phyloP scores from a whole-genome alignment of 2,113 vertebrate genomes.

The Ophiodon elongatus region DNA sequence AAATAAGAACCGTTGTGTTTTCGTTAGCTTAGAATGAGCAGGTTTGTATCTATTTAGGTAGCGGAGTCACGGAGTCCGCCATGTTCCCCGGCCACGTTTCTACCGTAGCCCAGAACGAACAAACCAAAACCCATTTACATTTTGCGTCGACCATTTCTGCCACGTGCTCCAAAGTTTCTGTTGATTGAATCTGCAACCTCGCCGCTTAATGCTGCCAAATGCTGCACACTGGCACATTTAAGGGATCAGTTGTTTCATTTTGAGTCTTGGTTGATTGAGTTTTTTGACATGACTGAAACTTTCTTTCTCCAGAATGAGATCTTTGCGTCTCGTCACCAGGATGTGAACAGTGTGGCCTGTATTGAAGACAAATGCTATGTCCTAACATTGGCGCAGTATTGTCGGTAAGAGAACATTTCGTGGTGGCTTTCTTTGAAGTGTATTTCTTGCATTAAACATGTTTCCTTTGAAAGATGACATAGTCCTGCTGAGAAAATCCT shows the following conservation, averaged over 20 bases:
- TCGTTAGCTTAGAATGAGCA: not conserved
- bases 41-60: not conserved
- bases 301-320: slow-evolving; percentile 91
- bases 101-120: not conserved
- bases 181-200: not conserved
- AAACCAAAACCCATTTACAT: not conserved
- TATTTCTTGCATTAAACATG: not conserved
- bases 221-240: not conserved
- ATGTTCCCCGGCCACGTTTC: not conserved
- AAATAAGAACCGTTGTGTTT: not conserved
- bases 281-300: slow-evolving; percentile 17
- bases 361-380: slow-evolving; percentile 99
- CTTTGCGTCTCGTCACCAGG: slow-evolving; percentile 97
- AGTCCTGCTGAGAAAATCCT: not conserved
- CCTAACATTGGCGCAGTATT: slow-evolving; percentile 98
- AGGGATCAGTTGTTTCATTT: not conserved
- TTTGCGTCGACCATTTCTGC: not conserved
- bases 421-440: not conserved
- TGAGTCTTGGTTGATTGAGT: not conserved
- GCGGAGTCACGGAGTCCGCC: not conserved
- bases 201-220: not conserved
- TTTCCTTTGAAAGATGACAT: slow-evolving; percentile 4
- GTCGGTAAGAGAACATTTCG: slow-evolving; percentile 88
- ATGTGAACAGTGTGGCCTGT: slow-evolving; percentile 98
- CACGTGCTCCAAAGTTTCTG: not conserved